A percentile compares a stretch with the other conserved stretches of the same genome.
phyloP scores from a whole-genome alignment of 2,888 invertebrate species.

The Galerucella nymphaeae region DNA sequence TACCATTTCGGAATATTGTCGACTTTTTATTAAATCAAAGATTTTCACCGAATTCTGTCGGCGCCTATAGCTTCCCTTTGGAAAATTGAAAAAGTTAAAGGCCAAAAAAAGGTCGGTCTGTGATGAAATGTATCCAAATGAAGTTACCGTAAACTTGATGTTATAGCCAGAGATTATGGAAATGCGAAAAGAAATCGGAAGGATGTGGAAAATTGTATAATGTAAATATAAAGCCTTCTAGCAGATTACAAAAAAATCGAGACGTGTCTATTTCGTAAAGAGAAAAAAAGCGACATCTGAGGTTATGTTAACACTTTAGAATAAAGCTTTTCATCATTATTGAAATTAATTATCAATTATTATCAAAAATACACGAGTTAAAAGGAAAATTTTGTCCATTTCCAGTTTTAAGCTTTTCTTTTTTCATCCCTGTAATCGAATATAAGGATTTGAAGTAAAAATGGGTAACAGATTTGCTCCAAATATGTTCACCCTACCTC shows the following conservation, averaged over 20 bases:
- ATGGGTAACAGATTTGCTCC: no score
- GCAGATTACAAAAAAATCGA: not conserved
- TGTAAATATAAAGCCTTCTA: not conserved
- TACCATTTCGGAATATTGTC: slow-evolving; percentile 28
- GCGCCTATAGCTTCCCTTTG: slow-evolving; percentile 27
- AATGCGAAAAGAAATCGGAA: slow-evolving; percentile 30
- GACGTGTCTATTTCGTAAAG: not conserved
- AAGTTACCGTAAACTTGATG: slow-evolving; percentile 36
- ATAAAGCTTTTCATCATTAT: no score
- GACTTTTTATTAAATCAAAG: slow-evolving; percentile 43
- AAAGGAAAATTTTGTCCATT: no score
- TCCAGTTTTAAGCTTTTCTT: no score
- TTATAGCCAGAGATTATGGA: slow-evolving; percentile 33
- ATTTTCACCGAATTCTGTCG: slow-evolving; percentile 18
- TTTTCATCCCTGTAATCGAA: no score
- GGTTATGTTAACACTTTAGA: not conserved
- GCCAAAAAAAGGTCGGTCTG: slow-evolving; percentile 36
- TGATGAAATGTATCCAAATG: slow-evolving; percentile 35
- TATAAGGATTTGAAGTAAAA: no score
- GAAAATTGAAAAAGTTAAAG: slow-evolving; percentile 42
- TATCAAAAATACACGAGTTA: no score
- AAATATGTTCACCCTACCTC: no score
- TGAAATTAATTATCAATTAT: no score
- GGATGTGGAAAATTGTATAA: slow-evolving; percentile 6
- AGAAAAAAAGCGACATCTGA: not conserved